Conservation (phyloP, 2,888 invertebrate species). For the Catotricha subobsoleta region DNA sequence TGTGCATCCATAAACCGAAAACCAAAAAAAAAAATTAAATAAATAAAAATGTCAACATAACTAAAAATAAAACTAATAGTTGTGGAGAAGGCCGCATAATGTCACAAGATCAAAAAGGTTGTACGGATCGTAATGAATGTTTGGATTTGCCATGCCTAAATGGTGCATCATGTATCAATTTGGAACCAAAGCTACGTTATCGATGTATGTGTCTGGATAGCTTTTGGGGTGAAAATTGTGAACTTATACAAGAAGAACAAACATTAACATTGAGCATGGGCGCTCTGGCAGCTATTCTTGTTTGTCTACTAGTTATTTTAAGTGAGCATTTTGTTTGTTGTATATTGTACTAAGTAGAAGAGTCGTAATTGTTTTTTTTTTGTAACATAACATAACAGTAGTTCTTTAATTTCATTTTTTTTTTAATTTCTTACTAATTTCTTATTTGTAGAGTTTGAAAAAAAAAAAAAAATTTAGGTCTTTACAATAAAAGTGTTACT, state of each 20-base stretch:
- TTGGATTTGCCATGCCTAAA: conserved; percentile 85
- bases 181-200: conserved; percentile 69
- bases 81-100: conserved; percentile 87
- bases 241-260: conserved; percentile 83
- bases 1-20: neutral
- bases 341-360: too few relatives aligned
- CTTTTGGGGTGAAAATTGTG: conserved; percentile 89
- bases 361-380: too few relatives aligned
- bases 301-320: conserved; percentile 90
- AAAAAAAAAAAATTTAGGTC: too few relatives aligned
- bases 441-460: too few relatives aligned
- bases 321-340: too few relatives aligned
- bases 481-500: too few relatives aligned
- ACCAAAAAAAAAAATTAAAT: neutral
- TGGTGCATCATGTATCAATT: conserved; percentile 81
- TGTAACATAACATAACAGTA: too few relatives aligned
- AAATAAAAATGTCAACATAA: too few relatives aligned
- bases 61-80: too few relatives aligned
- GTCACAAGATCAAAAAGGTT: conserved; percentile 78
- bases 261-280: conserved; percentile 92
- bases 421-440: too few relatives aligned
- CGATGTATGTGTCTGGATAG: conserved; percentile 84
- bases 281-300: conserved; percentile 90
- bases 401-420: too few relatives aligned
- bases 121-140: conserved; percentile 91